Conservation (phyloP, 2,797 vertebrate species). For the Lepilemur ruficaudatus region DNA sequence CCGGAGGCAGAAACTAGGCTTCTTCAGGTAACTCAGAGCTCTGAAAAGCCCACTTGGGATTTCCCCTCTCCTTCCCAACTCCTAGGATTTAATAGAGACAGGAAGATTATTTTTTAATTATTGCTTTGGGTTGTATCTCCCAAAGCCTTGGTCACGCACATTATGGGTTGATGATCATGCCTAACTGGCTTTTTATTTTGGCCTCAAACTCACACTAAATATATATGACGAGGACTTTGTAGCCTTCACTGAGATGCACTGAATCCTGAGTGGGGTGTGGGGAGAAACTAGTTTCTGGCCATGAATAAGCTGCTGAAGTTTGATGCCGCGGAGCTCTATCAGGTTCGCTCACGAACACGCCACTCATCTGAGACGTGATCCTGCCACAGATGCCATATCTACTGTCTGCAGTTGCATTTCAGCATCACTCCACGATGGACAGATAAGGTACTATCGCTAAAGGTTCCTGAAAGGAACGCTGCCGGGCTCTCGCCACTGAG, state of each 20-base stretch:
- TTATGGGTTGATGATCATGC: not conserved
- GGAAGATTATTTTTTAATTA: slow-evolving; percentile 49
- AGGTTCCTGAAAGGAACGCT: not conserved
- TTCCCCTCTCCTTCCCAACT: slow-evolving; percentile 18
- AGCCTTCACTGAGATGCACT: not conserved
- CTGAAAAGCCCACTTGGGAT: not conserved
- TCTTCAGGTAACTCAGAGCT: slow-evolving; percentile 32
- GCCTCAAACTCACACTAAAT: not conserved
- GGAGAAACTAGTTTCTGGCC: not conserved
- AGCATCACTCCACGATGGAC: not conserved
- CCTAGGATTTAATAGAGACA: not conserved
- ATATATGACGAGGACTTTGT: not conserved
- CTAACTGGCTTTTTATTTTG: not conserved
- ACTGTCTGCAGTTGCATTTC: not conserved
- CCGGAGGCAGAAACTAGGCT: not conserved
- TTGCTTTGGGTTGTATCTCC: slow-evolving; percentile 1
- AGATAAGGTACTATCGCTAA: slow-evolving; percentile 43
- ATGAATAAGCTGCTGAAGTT: not conserved
- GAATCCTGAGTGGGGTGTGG: not conserved
- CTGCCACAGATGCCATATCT: not conserved
- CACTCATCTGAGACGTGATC: not conserved
- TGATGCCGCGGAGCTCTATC: not conserved
- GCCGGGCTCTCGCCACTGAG: not conserved
- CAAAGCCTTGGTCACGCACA: not conserved
- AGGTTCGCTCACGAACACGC: not conserved